Base-by-base conservation (phyloP, 2,888 invertebrate genomes). In the Ichneumoninae sp. region DNA sequence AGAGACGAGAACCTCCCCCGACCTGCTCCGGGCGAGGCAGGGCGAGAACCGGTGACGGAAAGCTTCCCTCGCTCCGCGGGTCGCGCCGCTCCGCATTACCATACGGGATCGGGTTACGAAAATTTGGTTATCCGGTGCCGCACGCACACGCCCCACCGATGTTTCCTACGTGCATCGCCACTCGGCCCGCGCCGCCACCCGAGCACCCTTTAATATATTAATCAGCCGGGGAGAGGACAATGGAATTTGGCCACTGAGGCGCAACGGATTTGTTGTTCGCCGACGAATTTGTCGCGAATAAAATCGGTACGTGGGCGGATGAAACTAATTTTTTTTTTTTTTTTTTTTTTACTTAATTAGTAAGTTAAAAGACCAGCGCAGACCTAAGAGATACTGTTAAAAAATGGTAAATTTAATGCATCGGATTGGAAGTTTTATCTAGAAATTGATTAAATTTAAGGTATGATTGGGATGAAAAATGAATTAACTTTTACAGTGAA, bases 31-130 rank as follows among this genome's bases (percentile, higher is more conserved):
- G 30, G 47, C 5, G 10, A 19, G 57, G 50, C 70, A 33, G 75
- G 75, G 68, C 44, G 65, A 81, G 79, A 66, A 47, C 26, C 44
- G 60, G 40, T 74, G 81, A 84, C 77, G 50, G 77, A 74, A 68
- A 26, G 57, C 68, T 50, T 69, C 69, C 78, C 33, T 10, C 63
- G 65, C 60, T 22, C 40, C 8, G 70, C 66, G 73, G 50, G 73
- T 65, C 63, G 71, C 47, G 70, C 52, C 71, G 63, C 65, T 73
- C 19, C 80, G 80, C 74, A 93, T 93, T 93, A 92, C 90, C 93
- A 93, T 93, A 92, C 92, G 90, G 92, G 93, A 93, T 93, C 93
- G 92, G 92, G 93, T 93, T 93, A 93, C 93, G 90, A 88, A 90
- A 92, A 93, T 93, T 92, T 91, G 90, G 90, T 93, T 93, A 92